Evolutionary conservation across 2,888 invertebrate species (phyloP), one percentile per base, ranked within the genome.

Genomic region (Phymatocera aterrima): DNA sequence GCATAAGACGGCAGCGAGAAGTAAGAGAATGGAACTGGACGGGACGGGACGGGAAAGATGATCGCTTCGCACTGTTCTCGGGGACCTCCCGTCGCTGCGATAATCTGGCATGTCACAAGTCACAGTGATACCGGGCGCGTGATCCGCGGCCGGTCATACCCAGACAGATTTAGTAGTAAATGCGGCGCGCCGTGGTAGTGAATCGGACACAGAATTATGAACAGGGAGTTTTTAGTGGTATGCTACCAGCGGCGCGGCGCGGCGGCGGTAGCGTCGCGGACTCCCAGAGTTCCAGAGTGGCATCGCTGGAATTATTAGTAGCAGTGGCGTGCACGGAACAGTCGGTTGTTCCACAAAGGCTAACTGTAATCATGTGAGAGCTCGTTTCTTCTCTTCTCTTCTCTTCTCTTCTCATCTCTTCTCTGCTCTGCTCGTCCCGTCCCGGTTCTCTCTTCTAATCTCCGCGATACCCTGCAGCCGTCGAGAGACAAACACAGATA

Each of bases 311-410:
- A 37, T 21, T 65, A 8, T 12, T 24, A 12, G 43, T 65, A 15
- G 24, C 43, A 43, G 43, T 65, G 65, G 24, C 12, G 12, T 57
- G 57, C 28, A 28, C 28, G 28, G 15, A 28, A 12, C 15, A 28
- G 72, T 51, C 72, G 72, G 72, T 72, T 72, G 72, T 75, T 60
- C 57, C 75, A 75, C 75, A 75, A 75, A 75, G 75, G 57, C 75
- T 60, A 75, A 75, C 75, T 60, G 75, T 75, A 75, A 60, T 54
- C 43, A 75, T 60, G 51, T 1, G 34, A 54, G 37, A 31, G n/a
- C n/a, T n/a, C n/a, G n/a, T n/a, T n/a, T n/a, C n/a, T n/a, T n/a
- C n/a, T n/a, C n/a, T n/a, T n/a, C 31, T 24, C 15, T 40, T 57
- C 40, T 18, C 31, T n/a, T 40, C 34, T 15, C 57, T 28, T 57